phyloP scores from a whole-genome alignment of 2,797 vertebrate species.

The Scarus forsteni region DNA sequence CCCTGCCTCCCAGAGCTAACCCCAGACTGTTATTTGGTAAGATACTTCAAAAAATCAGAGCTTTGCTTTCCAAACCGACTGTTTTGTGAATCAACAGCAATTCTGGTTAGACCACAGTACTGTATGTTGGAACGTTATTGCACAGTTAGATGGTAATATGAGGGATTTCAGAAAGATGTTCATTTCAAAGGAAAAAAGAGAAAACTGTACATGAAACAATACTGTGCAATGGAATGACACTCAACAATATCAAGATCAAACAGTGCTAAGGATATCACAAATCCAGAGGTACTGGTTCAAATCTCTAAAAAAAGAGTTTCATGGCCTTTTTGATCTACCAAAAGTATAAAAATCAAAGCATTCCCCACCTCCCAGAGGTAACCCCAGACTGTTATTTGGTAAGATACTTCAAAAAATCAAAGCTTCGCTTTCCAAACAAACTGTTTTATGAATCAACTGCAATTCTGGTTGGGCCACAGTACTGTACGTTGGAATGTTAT shows the following conservation, averaged over 20 bases:
- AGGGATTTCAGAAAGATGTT: slow-evolving; percentile 8
- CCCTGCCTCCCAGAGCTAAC: neutral
- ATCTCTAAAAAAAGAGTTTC: neutral
- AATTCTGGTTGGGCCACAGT: no score
- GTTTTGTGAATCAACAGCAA: neutral
- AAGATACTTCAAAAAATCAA: neutral
- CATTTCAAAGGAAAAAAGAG: neutral
- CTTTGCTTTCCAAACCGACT: neutral
- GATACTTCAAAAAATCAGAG: neutral
- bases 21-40: neutral
- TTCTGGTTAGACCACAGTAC: neutral
- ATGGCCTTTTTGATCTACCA: neutral
- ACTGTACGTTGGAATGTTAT: neutral
- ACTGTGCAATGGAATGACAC: neutral
- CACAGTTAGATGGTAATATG: slow-evolving; percentile 8
- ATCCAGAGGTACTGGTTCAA: slow-evolving; percentile 2
- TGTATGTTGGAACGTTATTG: neutral
- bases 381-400: neutral
- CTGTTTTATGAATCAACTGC: neutral
- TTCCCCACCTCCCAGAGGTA: neutral
- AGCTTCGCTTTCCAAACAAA: neutral
- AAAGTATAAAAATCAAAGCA: neutral
- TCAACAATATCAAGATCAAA: neutral
- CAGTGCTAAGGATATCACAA: neutral
- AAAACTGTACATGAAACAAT: slow-evolving; percentile 4